Evolutionary conservation across 2,888 invertebrate species (phyloP).

Genomic region (Chirona hameri): DNA sequence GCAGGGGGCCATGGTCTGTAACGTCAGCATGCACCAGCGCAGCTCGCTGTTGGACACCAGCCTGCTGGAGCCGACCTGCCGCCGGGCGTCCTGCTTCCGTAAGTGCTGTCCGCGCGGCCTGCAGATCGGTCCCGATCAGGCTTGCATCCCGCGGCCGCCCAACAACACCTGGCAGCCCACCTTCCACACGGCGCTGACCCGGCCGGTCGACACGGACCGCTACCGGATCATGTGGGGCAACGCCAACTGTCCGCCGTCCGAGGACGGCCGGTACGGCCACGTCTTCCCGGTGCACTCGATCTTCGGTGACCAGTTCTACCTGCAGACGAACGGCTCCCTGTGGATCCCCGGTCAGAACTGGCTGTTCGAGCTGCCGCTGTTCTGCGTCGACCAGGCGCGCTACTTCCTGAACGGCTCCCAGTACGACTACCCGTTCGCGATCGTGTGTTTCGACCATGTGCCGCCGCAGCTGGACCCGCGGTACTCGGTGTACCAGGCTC

Average conservation of each 20-base stretch:
- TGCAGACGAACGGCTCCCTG: slow-evolving; percentile 58
- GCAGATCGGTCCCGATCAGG: background rate
- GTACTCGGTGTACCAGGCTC: slow-evolving; percentile 34
- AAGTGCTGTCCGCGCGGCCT: slow-evolving; percentile 37
- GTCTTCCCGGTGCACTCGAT: slow-evolving; percentile 55
- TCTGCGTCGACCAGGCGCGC: slow-evolving; percentile 50
- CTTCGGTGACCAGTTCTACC: slow-evolving; percentile 55
- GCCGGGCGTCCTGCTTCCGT: slow-evolving; percentile 34
- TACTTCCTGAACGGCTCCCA: slow-evolving; percentile 43
- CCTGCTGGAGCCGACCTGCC: slow-evolving; percentile 29
- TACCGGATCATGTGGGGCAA: slow-evolving; percentile 33
- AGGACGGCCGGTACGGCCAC: background rate
- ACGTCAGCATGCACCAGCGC: background rate
- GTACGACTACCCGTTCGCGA: slow-evolving; percentile 49
- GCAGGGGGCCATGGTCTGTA: background rate
- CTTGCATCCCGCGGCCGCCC: background rate
- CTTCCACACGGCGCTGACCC: slow-evolving; percentile 31
- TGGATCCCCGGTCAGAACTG: slow-evolving; percentile 49
- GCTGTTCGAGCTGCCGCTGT: slow-evolving; percentile 42
- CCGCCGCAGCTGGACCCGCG: slow-evolving; percentile 42
- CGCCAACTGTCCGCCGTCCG: slow-evolving; percentile 30
- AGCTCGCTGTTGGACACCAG: background rate
- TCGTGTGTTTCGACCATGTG: slow-evolving; percentile 52
- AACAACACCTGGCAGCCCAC: slow-evolving; percentile 34
- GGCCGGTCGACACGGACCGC: background rate